phyloP scores from a whole-genome alignment of 2,113 vertebrate species.

The Clarias macrocephalus region DNA sequence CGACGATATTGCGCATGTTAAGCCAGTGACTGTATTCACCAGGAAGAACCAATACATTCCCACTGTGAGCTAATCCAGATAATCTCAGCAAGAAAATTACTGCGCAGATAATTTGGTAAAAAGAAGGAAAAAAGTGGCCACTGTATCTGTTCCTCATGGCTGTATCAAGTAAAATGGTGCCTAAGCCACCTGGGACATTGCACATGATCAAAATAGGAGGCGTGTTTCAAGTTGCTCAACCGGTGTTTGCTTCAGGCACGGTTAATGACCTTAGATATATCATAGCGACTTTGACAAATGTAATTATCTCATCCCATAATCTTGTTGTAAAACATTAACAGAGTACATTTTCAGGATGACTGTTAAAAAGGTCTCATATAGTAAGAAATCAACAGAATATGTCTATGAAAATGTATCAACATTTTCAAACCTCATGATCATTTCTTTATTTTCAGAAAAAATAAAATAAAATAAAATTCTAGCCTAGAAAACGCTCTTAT shows the following conservation, averaged over 20 bases:
- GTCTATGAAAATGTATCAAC: too few species aligned
- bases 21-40: conserved; percentile 79
- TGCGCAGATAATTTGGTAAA: not conserved
- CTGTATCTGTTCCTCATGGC: not conserved
- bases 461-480: too few species aligned
- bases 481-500: too few species aligned
- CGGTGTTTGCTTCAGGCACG: too few species aligned
- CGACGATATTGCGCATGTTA: conserved; percentile 71
- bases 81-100: conserved; percentile 5
- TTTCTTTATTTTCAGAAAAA: not conserved
- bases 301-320: too few species aligned
- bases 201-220: not conserved
- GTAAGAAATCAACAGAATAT: too few species aligned
- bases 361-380: too few species aligned
- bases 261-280: not conserved
- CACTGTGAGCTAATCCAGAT: conserved; percentile 18
- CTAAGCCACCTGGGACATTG: not conserved
- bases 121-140: too few species aligned
- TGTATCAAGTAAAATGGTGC: not conserved
- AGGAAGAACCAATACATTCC: conserved; percentile 78
- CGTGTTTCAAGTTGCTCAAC: not conserved
- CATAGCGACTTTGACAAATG: too few species aligned
- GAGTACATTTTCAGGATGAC: too few species aligned
- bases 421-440: not conserved
- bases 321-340: too few species aligned